A percentile compares a stretch with the other conserved stretches of the same genome.
These are phyloP conservation scores for Mixornis gularis DNA, from an alignment of 2,113 vertebrate species.

Conservation along the genomic window DNA sequence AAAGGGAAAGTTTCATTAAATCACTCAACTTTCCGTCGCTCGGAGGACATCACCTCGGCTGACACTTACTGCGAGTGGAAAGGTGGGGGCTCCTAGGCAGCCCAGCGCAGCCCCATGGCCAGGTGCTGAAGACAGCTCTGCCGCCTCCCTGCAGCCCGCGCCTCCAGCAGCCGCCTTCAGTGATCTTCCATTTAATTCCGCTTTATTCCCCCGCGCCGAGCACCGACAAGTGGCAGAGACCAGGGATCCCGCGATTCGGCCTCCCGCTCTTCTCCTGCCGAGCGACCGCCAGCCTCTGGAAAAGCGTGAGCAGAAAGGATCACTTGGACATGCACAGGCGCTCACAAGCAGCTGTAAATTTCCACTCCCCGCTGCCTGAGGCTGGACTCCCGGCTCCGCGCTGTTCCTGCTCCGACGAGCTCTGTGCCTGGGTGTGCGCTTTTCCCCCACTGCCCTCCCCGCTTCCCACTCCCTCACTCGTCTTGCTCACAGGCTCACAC, in stretches of 20 bases:
- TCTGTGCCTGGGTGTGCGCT: conserved; percentile 6
- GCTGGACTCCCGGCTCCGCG: conserved; percentile 56
- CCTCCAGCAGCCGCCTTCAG: background rate
- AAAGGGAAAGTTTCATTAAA: conserved; percentile 1
- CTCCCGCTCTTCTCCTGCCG: conserved; percentile 29
- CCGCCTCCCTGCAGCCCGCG: background rate
- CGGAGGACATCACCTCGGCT: background rate
- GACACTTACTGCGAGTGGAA: conserved; percentile 63
- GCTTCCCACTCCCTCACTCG: conserved; percentile 30
- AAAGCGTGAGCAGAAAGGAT: conserved; percentile 57
- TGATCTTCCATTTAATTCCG: conserved; percentile 38
- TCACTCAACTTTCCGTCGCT: background rate
- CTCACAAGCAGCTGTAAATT: conserved; percentile 73
- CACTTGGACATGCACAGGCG: conserved; percentile 35
- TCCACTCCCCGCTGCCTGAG: conserved; percentile 69
- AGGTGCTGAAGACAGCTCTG: conserved; percentile 75
- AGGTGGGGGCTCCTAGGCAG: conserved; percentile 52
- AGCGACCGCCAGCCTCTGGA: conserved; percentile 40
- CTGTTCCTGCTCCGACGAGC: conserved; percentile 61
- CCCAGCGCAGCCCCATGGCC: conserved; percentile 46
- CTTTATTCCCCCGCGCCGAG: background rate
- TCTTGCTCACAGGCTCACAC: conserved; percentile 16
- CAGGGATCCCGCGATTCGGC: background rate
- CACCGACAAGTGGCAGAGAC: background rate
- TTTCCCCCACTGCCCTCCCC: background rate